These are phyloP conservation scores for Argyresthia albistria DNA, from an alignment of 2,888 invertebrate species.

Conservation along the genomic window DNA sequence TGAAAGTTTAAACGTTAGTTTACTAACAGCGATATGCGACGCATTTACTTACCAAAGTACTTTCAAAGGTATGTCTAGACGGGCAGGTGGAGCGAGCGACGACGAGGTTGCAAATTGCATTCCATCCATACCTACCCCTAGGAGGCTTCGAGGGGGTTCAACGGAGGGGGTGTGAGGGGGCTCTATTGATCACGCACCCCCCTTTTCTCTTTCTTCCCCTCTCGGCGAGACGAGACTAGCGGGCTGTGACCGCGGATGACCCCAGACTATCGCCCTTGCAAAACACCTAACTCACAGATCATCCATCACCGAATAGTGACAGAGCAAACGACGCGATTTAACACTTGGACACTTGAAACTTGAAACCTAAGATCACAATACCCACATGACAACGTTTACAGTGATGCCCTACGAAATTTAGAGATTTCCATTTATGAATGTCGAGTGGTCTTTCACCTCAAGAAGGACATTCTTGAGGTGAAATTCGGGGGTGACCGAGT, in stretches of 20 bases:
- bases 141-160: background rate
- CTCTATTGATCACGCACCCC: slow-evolving; percentile 43
- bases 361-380: too few species aligned
- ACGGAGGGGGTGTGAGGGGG: slow-evolving; percentile 25
- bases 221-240: slow-evolving; percentile 32
- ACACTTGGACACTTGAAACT: too few species aligned
- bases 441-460: too few species aligned
- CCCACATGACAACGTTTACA: too few species aligned
- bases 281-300: background rate
- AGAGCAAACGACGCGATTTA: too few species aligned
- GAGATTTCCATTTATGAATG: background rate
- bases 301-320: background rate
- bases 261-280: slow-evolving; percentile 37
- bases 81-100: background rate
- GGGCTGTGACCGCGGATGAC: slow-evolving; percentile 57
- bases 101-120: background rate
- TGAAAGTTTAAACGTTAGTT: too few species aligned
- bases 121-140: background rate
- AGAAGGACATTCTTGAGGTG: too few species aligned
- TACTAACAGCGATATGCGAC: too few species aligned
- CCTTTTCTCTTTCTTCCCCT: slow-evolving; percentile 20
- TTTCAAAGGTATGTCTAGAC: too few species aligned
- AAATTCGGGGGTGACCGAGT: too few species aligned
- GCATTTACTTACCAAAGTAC: too few species aligned
- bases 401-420: background rate